phyloP scores from a whole-genome alignment of 2,888 invertebrate species.

The Himalopsyche anomala region DNA sequence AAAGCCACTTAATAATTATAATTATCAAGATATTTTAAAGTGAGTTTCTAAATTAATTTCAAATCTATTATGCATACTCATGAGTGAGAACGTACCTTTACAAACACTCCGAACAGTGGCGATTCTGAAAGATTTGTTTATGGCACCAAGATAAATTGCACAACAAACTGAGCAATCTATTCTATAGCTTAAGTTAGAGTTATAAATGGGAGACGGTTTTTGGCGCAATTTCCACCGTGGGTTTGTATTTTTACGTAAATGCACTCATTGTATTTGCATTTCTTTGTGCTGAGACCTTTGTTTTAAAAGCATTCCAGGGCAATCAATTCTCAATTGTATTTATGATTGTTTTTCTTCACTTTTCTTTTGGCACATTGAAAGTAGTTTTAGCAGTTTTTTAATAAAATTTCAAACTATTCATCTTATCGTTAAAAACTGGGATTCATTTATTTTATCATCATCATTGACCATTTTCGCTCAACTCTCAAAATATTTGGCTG shows the following conservation, averaged over 20 bases:
- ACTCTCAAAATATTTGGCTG: too few relatives aligned
- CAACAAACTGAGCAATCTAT: conserved; percentile 36
- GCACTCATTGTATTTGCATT: conserved; percentile 22
- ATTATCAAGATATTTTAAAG: too few relatives aligned
- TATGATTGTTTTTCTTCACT: too few relatives aligned
- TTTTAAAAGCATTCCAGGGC: not conserved
- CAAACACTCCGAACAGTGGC: not conserved
- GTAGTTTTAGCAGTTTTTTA: too few relatives aligned
- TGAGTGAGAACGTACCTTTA: not conserved
- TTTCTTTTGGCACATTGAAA: too few relatives aligned
- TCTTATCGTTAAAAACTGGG: too few relatives aligned
- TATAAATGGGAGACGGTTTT: conserved; percentile 40
- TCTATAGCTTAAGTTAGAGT: conserved; percentile 8
- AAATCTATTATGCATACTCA: not conserved
- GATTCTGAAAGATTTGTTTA: conserved; percentile 23
- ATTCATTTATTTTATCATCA: too few relatives aligned
- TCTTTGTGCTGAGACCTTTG: not conserved
- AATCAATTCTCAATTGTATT: not conserved
- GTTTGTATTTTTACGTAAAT: conserved; percentile 23
- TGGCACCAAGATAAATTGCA: conserved; percentile 11
- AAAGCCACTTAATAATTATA: too few relatives aligned
- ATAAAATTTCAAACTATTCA: too few relatives aligned
- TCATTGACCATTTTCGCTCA: too few relatives aligned
- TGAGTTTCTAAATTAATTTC: too few relatives aligned
- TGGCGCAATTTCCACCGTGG: conserved; percentile 15